Percentiles rank a stretch among this genome's conserved stretches.
These are phyloP conservation scores for Clarias macrocephalus DNA, from an alignment of 2,113 vertebrate genomes.

Conservation along the genomic window DNA sequence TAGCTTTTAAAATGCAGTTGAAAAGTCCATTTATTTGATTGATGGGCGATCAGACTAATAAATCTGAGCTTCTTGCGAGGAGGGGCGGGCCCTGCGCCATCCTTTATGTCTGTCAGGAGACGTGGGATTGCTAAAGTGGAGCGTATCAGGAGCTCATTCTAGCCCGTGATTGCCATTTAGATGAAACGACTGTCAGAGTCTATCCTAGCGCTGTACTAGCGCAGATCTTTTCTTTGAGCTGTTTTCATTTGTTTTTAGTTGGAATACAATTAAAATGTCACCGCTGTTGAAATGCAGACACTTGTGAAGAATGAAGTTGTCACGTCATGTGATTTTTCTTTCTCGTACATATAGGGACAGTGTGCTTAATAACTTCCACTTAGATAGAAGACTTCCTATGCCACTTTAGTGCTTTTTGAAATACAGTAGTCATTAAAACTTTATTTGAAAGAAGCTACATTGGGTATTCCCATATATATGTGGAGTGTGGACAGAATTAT, in stretches of 20 bases:
- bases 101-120: conserved; percentile 76
- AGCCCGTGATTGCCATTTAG: conserved; percentile 63
- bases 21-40: conserved; percentile 81
- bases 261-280: conserved; percentile 31
- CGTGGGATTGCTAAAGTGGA: conserved; percentile 67
- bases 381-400: background rate
- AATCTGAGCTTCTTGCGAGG: conserved; percentile 72
- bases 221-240: conserved; percentile 14
- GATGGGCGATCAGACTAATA: conserved; percentile 78
- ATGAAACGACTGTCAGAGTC: conserved; percentile 62
- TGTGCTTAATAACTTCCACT: background rate
- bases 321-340: background rate
- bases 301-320: background rate
- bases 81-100: conserved; percentile 67
- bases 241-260: conserved; percentile 21
- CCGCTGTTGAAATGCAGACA: background rate
- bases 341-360: background rate
- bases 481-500: background rate
- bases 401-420: background rate
- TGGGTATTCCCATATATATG: background rate
- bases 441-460: background rate
- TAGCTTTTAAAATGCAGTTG: conserved; percentile 84
- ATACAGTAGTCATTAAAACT: background rate
- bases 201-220: background rate
- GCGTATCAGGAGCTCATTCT: conserved; percentile 66